phyloP scores from a whole-genome alignment of 2,797 vertebrate genomes.

The Petrocephalus sullivani region DNA sequence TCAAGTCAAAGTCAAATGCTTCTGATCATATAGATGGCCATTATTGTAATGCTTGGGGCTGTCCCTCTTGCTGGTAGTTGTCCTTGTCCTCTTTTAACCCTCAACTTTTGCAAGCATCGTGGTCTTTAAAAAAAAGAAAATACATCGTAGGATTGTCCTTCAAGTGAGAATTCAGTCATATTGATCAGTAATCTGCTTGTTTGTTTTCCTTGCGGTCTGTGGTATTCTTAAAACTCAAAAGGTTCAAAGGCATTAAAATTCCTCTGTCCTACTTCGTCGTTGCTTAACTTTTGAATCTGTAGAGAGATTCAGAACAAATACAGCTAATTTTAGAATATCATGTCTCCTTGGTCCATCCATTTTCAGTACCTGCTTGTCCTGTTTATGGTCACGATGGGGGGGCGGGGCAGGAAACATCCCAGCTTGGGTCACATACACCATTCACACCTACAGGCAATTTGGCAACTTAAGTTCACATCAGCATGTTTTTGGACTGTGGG shows the following conservation, averaged over 20 bases:
- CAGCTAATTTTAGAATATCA: not conserved
- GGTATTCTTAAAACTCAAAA: not conserved
- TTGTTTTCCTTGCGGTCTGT: not conserved
- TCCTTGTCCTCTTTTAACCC: not conserved
- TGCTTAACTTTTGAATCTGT: not conserved
- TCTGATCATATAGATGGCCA: not conserved
- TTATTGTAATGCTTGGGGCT: not conserved
- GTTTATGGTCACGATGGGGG: not conserved
- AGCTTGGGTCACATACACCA: not conserved
- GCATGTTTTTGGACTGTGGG: not conserved
- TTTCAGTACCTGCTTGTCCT: not conserved
- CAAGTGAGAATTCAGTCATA: not conserved
- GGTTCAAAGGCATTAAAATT: not conserved
- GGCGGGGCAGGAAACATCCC: not conserved
- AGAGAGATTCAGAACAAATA: not conserved
- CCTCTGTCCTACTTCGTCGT: not conserved
- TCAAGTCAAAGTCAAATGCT: not conserved
- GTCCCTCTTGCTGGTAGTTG: not conserved
- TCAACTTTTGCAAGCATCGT: not conserved
- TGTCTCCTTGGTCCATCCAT: not conserved
- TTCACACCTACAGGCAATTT: not conserved
- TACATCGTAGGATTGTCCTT: not conserved
- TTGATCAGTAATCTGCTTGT: not conserved
- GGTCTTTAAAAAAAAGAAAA: not conserved
- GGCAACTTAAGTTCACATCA: not conserved